These are phyloP conservation scores for Rhadinocentrus ornatus DNA, from an alignment of 2,797 vertebrate species.

Conservation along the genomic window DNA sequence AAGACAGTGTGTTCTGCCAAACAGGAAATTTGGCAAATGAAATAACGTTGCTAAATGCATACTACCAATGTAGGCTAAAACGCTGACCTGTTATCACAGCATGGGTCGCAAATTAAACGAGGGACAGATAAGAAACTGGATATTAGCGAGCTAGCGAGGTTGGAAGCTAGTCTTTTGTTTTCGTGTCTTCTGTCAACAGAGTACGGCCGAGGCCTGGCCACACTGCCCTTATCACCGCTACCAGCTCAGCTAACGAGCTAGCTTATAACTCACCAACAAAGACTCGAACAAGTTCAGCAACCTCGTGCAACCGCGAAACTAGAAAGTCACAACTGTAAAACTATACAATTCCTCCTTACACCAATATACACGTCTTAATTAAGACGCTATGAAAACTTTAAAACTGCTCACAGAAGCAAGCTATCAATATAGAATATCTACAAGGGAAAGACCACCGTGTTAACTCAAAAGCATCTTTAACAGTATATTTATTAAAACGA, in stretches of 20 bases:
- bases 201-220: constrained; percentile 69
- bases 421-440: constrained; percentile 37
- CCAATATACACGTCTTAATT: not conserved
- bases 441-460: not conserved
- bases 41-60: constrained; percentile 35
- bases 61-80: not conserved
- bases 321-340: not conserved
- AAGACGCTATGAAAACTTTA: constrained; percentile 60
- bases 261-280: constrained; percentile 39
- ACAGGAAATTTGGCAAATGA: constrained; percentile 56
- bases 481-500: not conserved
- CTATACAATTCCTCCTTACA: not conserved
- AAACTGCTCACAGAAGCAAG: constrained; percentile 40
- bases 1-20: constrained; percentile 45
- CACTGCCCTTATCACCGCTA: constrained; percentile 33
- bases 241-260: constrained; percentile 67
- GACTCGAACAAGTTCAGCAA: constrained; percentile 37
- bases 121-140: not conserved
- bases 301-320: not conserved
- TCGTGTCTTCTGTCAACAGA: constrained; percentile 64
- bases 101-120: not conserved
- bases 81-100: not conserved
- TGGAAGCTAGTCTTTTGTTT: constrained; percentile 75
- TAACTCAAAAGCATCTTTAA: not conserved
- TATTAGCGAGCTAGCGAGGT: constrained; percentile 50